Evolutionary conservation across 1,140 invertebrate species (phyloP), one percentile per base, ranked within the genome.

Genomic region (Hesperophylax magnus): DNA sequence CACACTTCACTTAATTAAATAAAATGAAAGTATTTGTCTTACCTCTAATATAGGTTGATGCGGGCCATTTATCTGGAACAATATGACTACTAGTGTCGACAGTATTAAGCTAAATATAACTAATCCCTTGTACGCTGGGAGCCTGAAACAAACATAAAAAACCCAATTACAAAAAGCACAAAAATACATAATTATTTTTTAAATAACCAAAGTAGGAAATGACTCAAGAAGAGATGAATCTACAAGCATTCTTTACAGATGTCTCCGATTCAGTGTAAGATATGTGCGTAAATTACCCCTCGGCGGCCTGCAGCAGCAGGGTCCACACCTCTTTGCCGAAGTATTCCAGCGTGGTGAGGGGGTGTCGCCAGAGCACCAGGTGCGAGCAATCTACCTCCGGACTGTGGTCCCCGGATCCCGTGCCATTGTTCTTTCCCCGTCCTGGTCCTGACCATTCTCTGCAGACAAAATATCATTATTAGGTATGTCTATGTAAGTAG

Each of bases 341-440:
- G 90, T 97, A 98, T 86, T 96, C 94, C 53, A 97, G 84, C 14
- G 97, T 98, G 80, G 90, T 92, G 65, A 98, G 86, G 27, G 97
- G 97, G 86, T 93, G 93, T 85, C 94, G 92, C 97, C 97, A 98
- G 78, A 99, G 86, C 47, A 98, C 96, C 82, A 98, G 88, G 85
- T 92, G 92, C 6, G 83, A 84, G n/a, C 78, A 80, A 56, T 84
- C 83, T 27, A 81, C 56, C 6, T 79, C 74, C 22, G 58, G 47
- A 3, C 52, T 54, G 47, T 20, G 27, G 31, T 78, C 76, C 9
- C 22, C 34, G 17, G 24, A 7, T 6, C 24, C 34, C 24, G 56
- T 56, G 18, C 18, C 47, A 47, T 47, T 47, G 8, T 31, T 31
- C 52, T 54, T 54, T n/a, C 82, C 82, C 79, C 82, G 82, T 7